These are phyloP conservation scores for Lycaon pictus DNA, from an alignment of 2,113 vertebrate genomes.

Conservation along the genomic window DNA sequence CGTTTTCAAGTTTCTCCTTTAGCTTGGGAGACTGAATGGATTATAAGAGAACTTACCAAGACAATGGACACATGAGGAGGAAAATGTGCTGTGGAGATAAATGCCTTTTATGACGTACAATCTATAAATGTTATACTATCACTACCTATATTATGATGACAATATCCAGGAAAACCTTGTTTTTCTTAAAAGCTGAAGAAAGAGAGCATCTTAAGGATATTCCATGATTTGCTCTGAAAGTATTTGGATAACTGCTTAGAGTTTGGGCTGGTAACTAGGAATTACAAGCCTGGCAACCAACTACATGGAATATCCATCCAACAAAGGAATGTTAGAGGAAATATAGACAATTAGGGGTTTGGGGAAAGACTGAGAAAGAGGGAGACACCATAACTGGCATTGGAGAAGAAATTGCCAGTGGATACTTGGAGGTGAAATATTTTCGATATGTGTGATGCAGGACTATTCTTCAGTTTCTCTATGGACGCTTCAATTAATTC, in stretches of 20 bases:
- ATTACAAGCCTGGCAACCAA: background rate
- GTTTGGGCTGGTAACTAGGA: background rate
- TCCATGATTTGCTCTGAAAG: background rate
- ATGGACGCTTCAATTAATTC: background rate
- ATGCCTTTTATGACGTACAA: background rate
- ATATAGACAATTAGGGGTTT: background rate
- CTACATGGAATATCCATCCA: background rate
- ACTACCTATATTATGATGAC: background rate
- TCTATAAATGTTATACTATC: background rate
- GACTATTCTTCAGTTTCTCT: slow-evolving; percentile 18
- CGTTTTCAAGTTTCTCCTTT: background rate
- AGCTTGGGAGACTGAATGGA: background rate
- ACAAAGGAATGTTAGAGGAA: background rate
- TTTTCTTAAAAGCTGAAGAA: background rate
- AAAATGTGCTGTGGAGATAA: background rate
- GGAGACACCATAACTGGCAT: background rate
- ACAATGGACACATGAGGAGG: background rate
- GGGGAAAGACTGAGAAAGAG: background rate
- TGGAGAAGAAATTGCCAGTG: background rate
- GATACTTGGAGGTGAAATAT: background rate
- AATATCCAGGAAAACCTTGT: background rate
- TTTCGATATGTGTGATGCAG: background rate
- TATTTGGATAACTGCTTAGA: background rate
- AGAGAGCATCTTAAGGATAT: background rate
- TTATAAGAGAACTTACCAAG: background rate